These are phyloP conservation scores for Epistrophe eligans DNA, from an alignment of 2,888 invertebrate genomes.

Conservation along the genomic window DNA sequence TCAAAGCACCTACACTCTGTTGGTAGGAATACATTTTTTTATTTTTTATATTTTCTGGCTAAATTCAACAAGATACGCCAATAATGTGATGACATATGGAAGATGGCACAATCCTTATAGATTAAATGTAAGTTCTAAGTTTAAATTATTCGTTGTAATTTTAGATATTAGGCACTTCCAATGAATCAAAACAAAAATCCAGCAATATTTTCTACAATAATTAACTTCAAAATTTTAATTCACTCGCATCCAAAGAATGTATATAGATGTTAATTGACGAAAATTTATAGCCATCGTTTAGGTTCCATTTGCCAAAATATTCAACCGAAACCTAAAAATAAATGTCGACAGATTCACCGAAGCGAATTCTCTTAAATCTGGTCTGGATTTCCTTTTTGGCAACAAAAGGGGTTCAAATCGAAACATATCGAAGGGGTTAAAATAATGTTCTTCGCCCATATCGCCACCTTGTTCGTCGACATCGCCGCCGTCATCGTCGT, in stretches of 20 bases:
- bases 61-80: no score
- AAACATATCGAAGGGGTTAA: slow-evolving; percentile 38
- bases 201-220: no score
- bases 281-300: slow-evolving; percentile 47
- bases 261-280: background rate
- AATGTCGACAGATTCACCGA: slow-evolving; percentile 71
- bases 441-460: slow-evolving; percentile 15
- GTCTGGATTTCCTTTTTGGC: slow-evolving; percentile 37
- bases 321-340: slow-evolving; percentile 28
- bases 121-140: no score
- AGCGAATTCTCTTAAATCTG: slow-evolving; percentile 64
- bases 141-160: no score
- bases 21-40: no score
- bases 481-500: background rate
- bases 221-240: background rate
- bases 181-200: no score
- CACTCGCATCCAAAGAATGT: background rate
- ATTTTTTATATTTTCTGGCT: no score
- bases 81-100: no score
- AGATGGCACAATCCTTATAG: no score
- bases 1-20: no score
- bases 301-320: slow-evolving; percentile 5
- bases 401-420: slow-evolving; percentile 33
- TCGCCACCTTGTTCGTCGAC: slow-evolving; percentile 27
- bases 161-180: no score